Base-by-base conservation (phyloP, 2,113 vertebrate genomes). In the Cebus imitator region DNA sequence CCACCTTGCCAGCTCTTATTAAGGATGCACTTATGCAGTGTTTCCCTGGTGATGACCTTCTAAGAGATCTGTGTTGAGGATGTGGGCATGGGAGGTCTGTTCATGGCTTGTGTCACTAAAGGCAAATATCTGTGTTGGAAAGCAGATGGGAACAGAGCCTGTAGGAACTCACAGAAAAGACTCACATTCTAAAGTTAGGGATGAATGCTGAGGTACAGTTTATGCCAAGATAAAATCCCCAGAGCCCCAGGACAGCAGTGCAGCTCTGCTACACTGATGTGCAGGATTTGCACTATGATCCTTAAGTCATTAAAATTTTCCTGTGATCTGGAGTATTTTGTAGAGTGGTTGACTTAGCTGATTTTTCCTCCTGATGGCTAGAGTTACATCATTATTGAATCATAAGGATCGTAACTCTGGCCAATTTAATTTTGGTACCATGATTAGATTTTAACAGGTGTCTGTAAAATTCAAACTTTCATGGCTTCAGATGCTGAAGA, bases 171-270 rank as follows among this genome's bases (percentile, higher is more conserved):
- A 32, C 0, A 30, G n/a, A 35, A 30, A 70, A 97, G 80, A 89
- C 90, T 80, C 75, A 78, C 80, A 91, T 91, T 87, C 55, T 97
- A 95, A 96, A 89, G 96, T 86, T 95, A 83, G 96, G 98, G 94
- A 88, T 57, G 73, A 81, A 68, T 95, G 48, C 72, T 50, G 95
- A 90, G 86, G 96, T 92, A 45, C 79, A 85, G 89, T 87, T 55
- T 93, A 84, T 48, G 83, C 91, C 94, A 88, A 0, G 1, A 17
- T 61, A 96, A 91, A 90, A 78, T 92, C 95, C 91, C 95, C 88
- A 68, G 94, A 95, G 92, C 95, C 73, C 91, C 79, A 27, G 93
- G 93, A 75, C 8, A 14, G 86, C 55, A 64, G 17, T 79, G 95
- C 6, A 1, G 20, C 50, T 70, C 58, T 84, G 57, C 30, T 17